Conservation (phyloP, 2,888 invertebrate genomes). For the Fabriciana adippe region DNA sequence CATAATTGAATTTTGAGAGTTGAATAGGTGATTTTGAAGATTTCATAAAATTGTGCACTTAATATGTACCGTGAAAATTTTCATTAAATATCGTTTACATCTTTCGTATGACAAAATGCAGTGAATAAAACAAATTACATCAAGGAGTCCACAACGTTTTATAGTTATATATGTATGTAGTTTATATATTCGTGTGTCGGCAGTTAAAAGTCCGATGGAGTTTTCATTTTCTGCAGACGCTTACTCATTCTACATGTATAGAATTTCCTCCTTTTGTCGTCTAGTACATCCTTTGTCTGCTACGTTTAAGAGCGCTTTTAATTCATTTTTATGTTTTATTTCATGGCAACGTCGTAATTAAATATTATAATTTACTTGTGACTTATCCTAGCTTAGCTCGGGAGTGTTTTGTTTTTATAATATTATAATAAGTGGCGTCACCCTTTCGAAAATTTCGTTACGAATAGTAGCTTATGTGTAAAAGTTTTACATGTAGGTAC, state of each 20-base stretch:
- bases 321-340: constrained; percentile 10
- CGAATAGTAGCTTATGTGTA: no score
- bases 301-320: constrained; percentile 16
- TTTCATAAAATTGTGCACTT: no score
- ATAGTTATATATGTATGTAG: constrained; percentile 1
- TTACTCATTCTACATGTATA: constrained; percentile 6
- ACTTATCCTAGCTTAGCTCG: not conserved
- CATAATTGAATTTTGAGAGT: no score
- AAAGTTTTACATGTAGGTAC: no score
- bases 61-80: not conserved
- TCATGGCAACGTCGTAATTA: constrained; percentile 5
- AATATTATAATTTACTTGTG: not conserved
- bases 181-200: constrained; percentile 10
- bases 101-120: not conserved
- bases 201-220: constrained; percentile 10
- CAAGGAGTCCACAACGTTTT: constrained; percentile 2
- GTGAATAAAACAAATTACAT: constrained; percentile 7
- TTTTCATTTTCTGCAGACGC: constrained; percentile 12
- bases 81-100: not conserved
- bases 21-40: no score
- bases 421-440: no score
- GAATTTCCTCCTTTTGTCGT: constrained; percentile 25
- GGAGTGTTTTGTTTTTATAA: not conserved
- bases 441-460: no score
- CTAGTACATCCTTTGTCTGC: constrained; percentile 28